Evolutionary conservation across 1,140 invertebrate genomes (phyloP).

Genomic region (Caenorhabditis inopinata): DNA sequence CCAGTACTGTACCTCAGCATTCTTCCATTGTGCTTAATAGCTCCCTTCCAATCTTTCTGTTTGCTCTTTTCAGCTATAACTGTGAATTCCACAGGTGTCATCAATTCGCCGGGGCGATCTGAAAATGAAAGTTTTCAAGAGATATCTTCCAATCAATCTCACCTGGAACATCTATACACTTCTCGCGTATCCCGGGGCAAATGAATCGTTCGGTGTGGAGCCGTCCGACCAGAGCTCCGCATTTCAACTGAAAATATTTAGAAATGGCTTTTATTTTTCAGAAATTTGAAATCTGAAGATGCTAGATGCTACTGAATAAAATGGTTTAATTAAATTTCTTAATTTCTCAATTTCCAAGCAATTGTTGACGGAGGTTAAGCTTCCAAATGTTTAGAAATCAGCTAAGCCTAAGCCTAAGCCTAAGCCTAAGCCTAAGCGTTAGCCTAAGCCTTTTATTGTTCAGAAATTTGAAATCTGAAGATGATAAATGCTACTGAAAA

Average conservation of each 20-base stretch:
- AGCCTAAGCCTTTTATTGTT: too few relatives aligned
- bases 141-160: not conserved
- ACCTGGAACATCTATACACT: not conserved
- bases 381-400: too few relatives aligned
- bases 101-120: not conserved
- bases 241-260: not conserved
- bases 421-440: too few relatives aligned
- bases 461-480: too few relatives aligned
- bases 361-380: too few relatives aligned
- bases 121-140: not conserved
- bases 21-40: not conserved
- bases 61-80: not conserved
- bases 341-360: too few relatives aligned
- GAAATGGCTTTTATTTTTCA: too few relatives aligned
- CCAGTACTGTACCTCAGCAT: not conserved
- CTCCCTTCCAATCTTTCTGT: conserved; percentile 2
- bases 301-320: too few relatives aligned
- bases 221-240: not conserved
- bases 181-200: not conserved
- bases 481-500: too few relatives aligned
- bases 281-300: too few relatives aligned
- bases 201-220: not conserved
- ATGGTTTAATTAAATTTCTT: too few relatives aligned
- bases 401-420: too few relatives aligned
- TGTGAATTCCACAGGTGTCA: not conserved